Conservation (phyloP, 2,113 vertebrate species). For the Chionis minor region DNA sequence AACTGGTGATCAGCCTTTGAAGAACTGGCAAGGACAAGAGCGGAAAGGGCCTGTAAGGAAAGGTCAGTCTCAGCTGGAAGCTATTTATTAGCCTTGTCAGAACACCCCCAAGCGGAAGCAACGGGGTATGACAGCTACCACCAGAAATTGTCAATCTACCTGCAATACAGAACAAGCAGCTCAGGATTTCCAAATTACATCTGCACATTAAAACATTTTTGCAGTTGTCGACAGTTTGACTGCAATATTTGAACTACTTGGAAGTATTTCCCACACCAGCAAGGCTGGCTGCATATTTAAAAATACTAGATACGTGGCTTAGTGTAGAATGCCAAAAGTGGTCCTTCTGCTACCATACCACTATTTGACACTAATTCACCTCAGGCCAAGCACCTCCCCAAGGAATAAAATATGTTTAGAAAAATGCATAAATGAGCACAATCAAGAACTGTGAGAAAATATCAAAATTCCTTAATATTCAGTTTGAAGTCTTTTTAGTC, state of each 20-base stretch:
- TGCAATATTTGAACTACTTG: not conserved
- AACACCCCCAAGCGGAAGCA: not conserved
- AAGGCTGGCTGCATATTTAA: not conserved
- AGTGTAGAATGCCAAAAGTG: not conserved
- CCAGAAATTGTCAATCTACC: not conserved
- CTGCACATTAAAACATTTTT: not conserved
- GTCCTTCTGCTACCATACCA: not conserved
- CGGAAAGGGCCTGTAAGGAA: not conserved
- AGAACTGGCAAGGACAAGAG: not conserved
- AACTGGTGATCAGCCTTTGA: not conserved
- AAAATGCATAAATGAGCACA: not conserved
- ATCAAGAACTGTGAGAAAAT: not conserved
- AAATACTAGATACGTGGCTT: not conserved
- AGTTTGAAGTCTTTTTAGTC: not conserved
- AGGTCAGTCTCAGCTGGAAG: not conserved
- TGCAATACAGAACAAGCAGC: not conserved
- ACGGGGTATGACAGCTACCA: not conserved
- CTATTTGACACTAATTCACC: not conserved
- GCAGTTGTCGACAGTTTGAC: not conserved
- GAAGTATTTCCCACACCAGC: not conserved
- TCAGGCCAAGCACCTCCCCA: not conserved
- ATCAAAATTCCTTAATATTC: not conserved
- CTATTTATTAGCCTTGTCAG: not conserved
- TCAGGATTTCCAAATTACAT: not conserved
- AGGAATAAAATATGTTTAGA: not conserved